Evolutionary conservation across 64 coral and sea anemone species (phyloP), one percentile per base, ranked within the genome.

Genomic region (Catalaphyllia jardinei): DNA sequence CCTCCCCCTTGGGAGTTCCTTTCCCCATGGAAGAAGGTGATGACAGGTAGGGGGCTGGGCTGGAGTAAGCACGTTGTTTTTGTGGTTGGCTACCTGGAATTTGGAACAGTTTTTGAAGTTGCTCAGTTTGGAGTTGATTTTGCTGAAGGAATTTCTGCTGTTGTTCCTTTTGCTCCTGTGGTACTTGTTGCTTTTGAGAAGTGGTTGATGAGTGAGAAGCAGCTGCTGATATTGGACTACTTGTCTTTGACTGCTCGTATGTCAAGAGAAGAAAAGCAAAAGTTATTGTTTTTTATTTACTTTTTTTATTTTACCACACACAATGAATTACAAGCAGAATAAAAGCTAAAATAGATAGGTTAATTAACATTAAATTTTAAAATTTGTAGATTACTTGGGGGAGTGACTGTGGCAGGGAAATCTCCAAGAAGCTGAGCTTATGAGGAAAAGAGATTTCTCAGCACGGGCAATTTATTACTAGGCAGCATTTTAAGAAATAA

Each of bases 71-170:
- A 11, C 78, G 29, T 16, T 74, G 78, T 35, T 91, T 91, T 14
- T 55, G 60, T 76, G 86, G 73, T 2, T 24, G 25, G 19, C n/a
- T 57, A 3, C 75, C 69, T 10, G 75, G 29, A 87, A 4, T 87
- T 87, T 87, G 46, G 8, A 86, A 67, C 1, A 87, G 57, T 39
- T 38, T 39, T 71, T 92, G 67, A 77, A 87, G 71, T 63, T 78
- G 82, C 16, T 92, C 90, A 0, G 8, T 19, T 60, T 78, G 90
- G 13, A 27, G 50, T 85, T 78, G 90, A 28, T 92, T 86, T 87
- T 92, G 31, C 46, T 83, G 89, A 10, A 91, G 79, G 72, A 91
- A 91, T 81, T 49, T 33, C 28, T 89, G 60, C 18, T 91, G 77
- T 14, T 89, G 79, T 60, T 83, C 52, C 78, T 57, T 75, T 69